Evolutionary conservation across 2,797 vertebrate genomes (phyloP).

Genomic region (Labeo calbasu): DNA sequence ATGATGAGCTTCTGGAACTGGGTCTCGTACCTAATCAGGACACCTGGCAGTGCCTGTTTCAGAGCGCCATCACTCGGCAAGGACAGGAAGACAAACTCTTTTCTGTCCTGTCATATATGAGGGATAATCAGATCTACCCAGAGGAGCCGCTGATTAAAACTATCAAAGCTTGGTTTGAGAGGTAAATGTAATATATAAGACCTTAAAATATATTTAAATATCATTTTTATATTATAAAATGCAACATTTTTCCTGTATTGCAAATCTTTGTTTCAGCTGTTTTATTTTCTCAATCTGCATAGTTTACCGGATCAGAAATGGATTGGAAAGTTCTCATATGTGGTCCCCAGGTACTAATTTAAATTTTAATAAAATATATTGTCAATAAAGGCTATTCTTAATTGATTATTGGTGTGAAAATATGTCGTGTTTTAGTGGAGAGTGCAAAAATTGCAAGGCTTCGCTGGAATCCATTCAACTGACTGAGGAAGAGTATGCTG

Average conservation of each 20-base stretch:
- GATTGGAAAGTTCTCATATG: constrained; percentile 81
- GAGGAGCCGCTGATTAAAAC: constrained; percentile 74
- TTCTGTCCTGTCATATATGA: constrained; percentile 83
- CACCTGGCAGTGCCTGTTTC: constrained; percentile 84
- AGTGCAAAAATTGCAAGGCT: constrained; percentile 76
- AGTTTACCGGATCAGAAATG: constrained; percentile 85
- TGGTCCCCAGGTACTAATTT: constrained; percentile 80
- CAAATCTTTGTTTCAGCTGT: not conserved
- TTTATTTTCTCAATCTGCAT: constrained; percentile 48
- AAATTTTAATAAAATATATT: not conserved
- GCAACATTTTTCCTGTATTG: not conserved
- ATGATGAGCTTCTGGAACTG: constrained; percentile 79
- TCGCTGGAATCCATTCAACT: constrained; percentile 80
- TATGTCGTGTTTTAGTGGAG: constrained; percentile 66
- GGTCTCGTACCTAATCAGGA: constrained; percentile 78
- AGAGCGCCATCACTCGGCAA: constrained; percentile 64
- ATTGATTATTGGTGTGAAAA: not conserved
- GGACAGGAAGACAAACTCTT: constrained; percentile 77
- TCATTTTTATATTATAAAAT: not conserved
- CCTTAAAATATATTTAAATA: not conserved
- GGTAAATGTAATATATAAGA: constrained; percentile 73
- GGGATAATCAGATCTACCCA: constrained; percentile 90
- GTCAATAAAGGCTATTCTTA: not conserved
- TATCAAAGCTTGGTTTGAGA: constrained; percentile 93
- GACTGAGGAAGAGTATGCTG: constrained; percentile 83